Evolutionary conservation across 2,797 vertebrate genomes (phyloP), one percentile per base, ranked within the genome.

Genomic region (Coregonus ussuriensis): DNA sequence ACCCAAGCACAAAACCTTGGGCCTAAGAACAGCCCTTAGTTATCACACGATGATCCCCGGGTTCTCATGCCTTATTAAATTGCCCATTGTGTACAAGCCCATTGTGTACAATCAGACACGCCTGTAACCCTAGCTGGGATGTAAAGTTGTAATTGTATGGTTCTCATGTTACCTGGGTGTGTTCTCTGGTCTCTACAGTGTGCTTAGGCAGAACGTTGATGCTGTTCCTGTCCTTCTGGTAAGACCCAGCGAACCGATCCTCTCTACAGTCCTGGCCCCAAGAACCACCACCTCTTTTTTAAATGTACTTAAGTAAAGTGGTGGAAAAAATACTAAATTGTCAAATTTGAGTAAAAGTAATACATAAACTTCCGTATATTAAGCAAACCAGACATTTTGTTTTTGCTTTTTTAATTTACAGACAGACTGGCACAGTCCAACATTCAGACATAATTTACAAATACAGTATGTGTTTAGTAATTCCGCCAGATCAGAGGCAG

Each of bases 211-310:
- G 88, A 76, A 95, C 95, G 59, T 96, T 96, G 83, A 97, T 95
- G 75, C 84, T 91, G 56, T 37, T 87, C 14, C 85, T 83, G 75
- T 96, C 91, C 87, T 93, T 92, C 79, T 41, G 86, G 72, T 95
- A 96, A 31, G 94, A 89, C 68, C 81, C 83, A 53, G 85, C 52
- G n/a, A 54, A 11, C 41, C 9, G 41, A 47, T 88, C 88, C 91
- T 93, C 70, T 95, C 91, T 70, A 95, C n/a, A 14, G 93, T 96
- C 63, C 92, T 90, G 72, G 96, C 95, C 86, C 97, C 96, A 79
- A 97, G 82, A 68, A 97, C 92, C 71, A 97, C 94, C 89, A 96
- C 96, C 37, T 96, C 94, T 84, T 97, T 96, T 33, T 33, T 33
- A 41, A 47, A 47, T 0, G 7, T 94, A 71, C 96, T 96, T 97